These are phyloP conservation scores for Pseudolaguvia tuberculata DNA, from an alignment of 2,113 vertebrate genomes.

Conservation along the genomic window DNA sequence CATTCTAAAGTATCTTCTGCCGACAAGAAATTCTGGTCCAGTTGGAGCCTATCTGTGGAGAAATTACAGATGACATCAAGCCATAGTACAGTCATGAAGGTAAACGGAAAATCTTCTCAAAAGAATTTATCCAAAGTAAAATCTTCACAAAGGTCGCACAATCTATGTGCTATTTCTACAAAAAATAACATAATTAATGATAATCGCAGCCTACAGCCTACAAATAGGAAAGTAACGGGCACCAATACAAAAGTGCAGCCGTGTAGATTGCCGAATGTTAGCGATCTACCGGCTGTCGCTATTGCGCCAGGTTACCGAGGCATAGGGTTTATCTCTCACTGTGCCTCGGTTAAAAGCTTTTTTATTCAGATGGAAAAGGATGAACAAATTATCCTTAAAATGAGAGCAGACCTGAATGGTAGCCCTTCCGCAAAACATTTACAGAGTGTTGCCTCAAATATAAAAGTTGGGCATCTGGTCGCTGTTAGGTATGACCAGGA, in stretches of 20 bases:
- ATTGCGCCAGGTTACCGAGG: constrained; percentile 60
- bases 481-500: constrained; percentile 68
- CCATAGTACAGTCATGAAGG: not conserved
- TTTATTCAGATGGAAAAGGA: constrained; percentile 76
- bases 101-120: not conserved
- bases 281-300: constrained; percentile 58
- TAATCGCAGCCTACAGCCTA: not conserved
- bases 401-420: constrained; percentile 68
- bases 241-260: not conserved
- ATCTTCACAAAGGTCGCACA: not conserved
- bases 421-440: constrained; percentile 39
- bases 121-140: not conserved
- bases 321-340: constrained; percentile 68
- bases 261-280: constrained; percentile 53
- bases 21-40: not conserved
- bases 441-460: constrained; percentile 34
- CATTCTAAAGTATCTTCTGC: not conserved
- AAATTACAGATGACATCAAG: not conserved
- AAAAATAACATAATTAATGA: not conserved
- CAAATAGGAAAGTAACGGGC: constrained; percentile 12
- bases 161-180: not conserved
- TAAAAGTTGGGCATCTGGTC: constrained; percentile 63
- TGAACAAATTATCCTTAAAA: constrained; percentile 67
- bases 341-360: constrained; percentile 64
- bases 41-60: not conserved